Evolutionary conservation across 2,888 invertebrate genomes (phyloP).

Genomic region (Eubasilissa splendida): DNA sequence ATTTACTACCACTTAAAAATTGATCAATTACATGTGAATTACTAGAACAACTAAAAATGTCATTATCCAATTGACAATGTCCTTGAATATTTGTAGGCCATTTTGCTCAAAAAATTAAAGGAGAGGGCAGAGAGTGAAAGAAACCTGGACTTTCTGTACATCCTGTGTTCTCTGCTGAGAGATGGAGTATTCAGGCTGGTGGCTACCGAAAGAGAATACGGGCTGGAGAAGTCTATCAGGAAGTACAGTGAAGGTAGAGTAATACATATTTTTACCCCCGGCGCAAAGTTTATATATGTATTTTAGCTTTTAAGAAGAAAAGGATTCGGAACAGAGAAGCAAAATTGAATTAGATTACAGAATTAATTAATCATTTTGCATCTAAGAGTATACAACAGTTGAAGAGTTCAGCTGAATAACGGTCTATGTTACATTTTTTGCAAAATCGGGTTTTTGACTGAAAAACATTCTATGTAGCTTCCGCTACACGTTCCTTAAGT

Average conservation of each 20-base stretch:
- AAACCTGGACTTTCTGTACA: constrained; percentile 37
- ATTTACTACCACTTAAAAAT: too few species aligned
- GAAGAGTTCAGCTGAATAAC: too few species aligned
- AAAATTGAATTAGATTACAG: background rate
- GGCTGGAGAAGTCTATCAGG: constrained; percentile 43
- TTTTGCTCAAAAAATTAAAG: constrained; percentile 2
- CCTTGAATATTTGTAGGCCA: background rate
- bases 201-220: constrained; percentile 47
- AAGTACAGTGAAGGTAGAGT: constrained; percentile 46
- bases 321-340: background rate
- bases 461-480: too few species aligned
- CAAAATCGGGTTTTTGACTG: too few species aligned
- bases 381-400: too few species aligned
- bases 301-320: background rate
- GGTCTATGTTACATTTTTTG: too few species aligned
- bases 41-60: too few species aligned
- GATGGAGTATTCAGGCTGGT: constrained; percentile 53
- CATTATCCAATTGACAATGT: too few species aligned
- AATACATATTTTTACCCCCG: background rate
- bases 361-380: too few species aligned
- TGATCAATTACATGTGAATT: too few species aligned
- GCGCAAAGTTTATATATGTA: background rate
- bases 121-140: background rate
- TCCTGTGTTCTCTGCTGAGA: constrained; percentile 46
- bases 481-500: too few species aligned